Base-by-base conservation (phyloP, 2,113 vertebrate genomes). In the Pelusios castaneus region DNA sequence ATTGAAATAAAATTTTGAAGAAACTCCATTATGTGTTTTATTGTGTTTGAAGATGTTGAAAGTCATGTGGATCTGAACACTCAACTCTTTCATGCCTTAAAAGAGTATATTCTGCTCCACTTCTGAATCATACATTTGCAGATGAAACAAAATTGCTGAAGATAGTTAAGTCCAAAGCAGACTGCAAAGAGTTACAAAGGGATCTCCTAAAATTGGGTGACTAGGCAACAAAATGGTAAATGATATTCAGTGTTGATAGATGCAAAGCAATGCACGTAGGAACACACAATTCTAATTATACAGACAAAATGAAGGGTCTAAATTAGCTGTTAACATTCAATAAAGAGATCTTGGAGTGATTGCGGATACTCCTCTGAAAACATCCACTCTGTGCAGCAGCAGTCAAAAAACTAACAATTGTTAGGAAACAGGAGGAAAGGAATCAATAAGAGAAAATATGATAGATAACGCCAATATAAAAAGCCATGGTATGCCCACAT, bases 1-100 rank as follows among this genome's bases (percentile, higher is more conserved):
- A 98, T 96, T 97, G 97, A 98, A 98, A 98, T 98, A 98, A 98
- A 98, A 98, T 99, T 99, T 99, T 99, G 98, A 98, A 98, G 98
- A 98, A 98, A 98, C 96, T 60, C 1, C 31, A 88, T 77, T 73
- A 96, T 96, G 73, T 51, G 56, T 67, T 89, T 96, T 91, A 51
- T 45, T 95, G 58, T 93, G 77, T 97, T 60, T 82, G 67, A 73
- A 70, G 86, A 90, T 14, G 10, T 25, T 34, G 77, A 54, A 6
- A 29, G 84, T 84, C 51, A 41, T 22, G 13, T 95, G 82, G 21
- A 27, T 49, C 6, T 47, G 29, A 76, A 2, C 55, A 84, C 41
- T 34, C 43, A 80, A 27, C 45, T 73, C 22, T 14, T 92, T 54
- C 1, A 19, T 87, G 31, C 27, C 49, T 49, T 89, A 63, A 70